These are phyloP conservation scores for Iguana delicatissima DNA, from an alignment of 2,797 vertebrate species.

Conservation along the genomic window DNA sequence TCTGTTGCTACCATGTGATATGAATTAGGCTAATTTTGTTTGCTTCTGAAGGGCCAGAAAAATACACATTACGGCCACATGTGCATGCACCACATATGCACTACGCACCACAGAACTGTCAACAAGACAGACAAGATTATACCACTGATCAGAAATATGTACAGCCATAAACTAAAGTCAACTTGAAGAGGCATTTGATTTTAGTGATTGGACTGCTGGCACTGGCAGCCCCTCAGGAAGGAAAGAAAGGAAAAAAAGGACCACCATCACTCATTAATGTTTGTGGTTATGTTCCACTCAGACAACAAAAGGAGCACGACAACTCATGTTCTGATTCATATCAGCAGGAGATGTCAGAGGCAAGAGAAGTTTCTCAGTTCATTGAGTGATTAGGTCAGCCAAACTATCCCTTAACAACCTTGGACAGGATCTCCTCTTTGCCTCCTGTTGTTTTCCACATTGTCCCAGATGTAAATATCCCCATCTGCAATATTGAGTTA, in stretches of 20 bases:
- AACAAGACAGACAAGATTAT: neutral
- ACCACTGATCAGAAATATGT: constrained; percentile 32
- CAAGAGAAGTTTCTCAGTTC: constrained; percentile 52
- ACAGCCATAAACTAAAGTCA: neutral
- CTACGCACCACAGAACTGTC: neutral
- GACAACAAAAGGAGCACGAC: constrained; percentile 47
- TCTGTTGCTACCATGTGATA: neutral
- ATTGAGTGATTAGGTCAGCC: constrained; percentile 56
- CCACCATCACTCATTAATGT: constrained; percentile 20
- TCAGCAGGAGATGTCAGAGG: constrained; percentile 43
- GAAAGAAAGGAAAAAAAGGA: constrained; percentile 25
- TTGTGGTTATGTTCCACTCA: neutral
- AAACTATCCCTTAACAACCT: constrained; percentile 28
- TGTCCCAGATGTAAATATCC: constrained; percentile 67
- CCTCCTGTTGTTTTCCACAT: constrained; percentile 45
- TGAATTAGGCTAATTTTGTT: constrained; percentile 25
- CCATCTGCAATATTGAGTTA: constrained; percentile 44
- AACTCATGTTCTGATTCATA: constrained; percentile 40
- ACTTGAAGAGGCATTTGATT: neutral
- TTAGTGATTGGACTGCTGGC: constrained; percentile 34
- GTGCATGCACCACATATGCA: neutral
- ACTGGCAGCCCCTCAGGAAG: neutral
- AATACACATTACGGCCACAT: neutral
- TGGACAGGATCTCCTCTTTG: constrained; percentile 50
- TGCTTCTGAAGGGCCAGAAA: constrained; percentile 3